These are phyloP conservation scores for Fundulus diaphanus DNA, from an alignment of 2,797 vertebrate species.

Conservation along the genomic window DNA sequence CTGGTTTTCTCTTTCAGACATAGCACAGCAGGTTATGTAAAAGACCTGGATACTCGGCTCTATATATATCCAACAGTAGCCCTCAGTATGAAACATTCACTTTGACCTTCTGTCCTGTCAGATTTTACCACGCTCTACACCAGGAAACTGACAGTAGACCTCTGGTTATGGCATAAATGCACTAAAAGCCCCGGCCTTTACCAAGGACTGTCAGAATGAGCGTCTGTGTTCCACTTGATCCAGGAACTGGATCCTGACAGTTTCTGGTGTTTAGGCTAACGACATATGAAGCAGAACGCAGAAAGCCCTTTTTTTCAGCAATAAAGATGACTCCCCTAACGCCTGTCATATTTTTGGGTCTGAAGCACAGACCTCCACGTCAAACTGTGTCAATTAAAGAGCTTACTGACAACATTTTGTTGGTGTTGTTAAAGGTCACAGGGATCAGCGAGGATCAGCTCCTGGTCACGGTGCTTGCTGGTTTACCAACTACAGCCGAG, in stretches of 20 bases:
- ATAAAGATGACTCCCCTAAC: constrained; percentile 1
- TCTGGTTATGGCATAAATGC: constrained; percentile 68
- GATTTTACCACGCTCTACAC: constrained; percentile 65
- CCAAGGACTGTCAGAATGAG: constrained; percentile 70
- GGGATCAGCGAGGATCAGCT: constrained; percentile 86
- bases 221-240: constrained; percentile 57
- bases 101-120: constrained; percentile 81
- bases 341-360: constrained; percentile 6
- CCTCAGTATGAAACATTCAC: constrained; percentile 77
- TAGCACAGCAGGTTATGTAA: constrained; percentile 72
- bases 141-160: constrained; percentile 74
- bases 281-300: constrained; percentile 47
- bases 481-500: constrained; percentile 88
- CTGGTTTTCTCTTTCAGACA: constrained; percentile 77
- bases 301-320: constrained; percentile 32
- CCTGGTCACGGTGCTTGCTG: constrained; percentile 87
- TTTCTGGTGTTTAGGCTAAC: constrained; percentile 64
- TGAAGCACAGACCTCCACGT: background rate
- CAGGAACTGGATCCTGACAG: constrained; percentile 57
- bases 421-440: constrained; percentile 81
- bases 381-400: constrained; percentile 24
- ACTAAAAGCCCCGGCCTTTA: constrained; percentile 75
- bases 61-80: constrained; percentile 71
- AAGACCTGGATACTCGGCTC: constrained; percentile 67
- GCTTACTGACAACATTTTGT: constrained; percentile 36